A percentile compares a stretch with the other conserved stretches of the same genome.
Conservation (phyloP, 2,888 invertebrate species). For the Augochlorella aurata region DNA sequence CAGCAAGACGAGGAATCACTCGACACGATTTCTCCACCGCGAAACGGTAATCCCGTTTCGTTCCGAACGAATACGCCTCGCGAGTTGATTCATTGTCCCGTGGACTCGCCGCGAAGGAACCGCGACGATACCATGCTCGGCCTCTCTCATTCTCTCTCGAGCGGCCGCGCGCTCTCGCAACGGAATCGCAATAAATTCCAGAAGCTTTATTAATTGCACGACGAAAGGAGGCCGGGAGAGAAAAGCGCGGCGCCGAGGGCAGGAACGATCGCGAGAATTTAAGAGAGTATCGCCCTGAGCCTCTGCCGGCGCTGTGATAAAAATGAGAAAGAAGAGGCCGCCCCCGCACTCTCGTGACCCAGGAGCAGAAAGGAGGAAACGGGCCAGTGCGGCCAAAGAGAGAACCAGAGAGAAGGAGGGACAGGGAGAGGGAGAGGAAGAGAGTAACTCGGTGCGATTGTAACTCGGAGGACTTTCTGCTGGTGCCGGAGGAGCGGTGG, state of each 20-base stretch:
- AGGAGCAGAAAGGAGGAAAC: background rate
- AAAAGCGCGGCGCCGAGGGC: conserved; percentile 35
- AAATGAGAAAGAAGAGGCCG: conserved; percentile 27
- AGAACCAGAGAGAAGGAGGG: conserved; percentile 18
- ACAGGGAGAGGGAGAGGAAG: background rate
- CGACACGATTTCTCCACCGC: background rate
- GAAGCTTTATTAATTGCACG: conserved; percentile 63
- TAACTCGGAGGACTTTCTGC: conserved; percentile 59
- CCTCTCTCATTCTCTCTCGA: no score
- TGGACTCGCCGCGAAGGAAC: conserved; percentile 29
- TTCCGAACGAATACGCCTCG: background rate
- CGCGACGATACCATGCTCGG: background rate
- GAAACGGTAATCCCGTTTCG: conserved; percentile 1
- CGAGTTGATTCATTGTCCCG: conserved; percentile 3
- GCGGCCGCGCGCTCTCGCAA: background rate
- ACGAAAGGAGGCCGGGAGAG: conserved; percentile 29
- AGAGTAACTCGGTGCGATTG: conserved; percentile 34
- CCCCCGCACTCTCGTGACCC: conserved; percentile 3
- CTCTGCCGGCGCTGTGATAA: conserved; percentile 46
- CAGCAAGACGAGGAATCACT: background rate
- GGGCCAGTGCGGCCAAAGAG: background rate
- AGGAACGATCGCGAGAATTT: conserved; percentile 59
- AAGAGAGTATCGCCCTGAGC: conserved; percentile 58
- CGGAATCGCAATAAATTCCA: conserved; percentile 23
- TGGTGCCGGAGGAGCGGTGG: conserved; percentile 54